Evolutionary conservation across 1,140 invertebrate species (phyloP), one percentile per base, ranked within the genome.

Genomic region (Cataglyphis hispanica): DNA sequence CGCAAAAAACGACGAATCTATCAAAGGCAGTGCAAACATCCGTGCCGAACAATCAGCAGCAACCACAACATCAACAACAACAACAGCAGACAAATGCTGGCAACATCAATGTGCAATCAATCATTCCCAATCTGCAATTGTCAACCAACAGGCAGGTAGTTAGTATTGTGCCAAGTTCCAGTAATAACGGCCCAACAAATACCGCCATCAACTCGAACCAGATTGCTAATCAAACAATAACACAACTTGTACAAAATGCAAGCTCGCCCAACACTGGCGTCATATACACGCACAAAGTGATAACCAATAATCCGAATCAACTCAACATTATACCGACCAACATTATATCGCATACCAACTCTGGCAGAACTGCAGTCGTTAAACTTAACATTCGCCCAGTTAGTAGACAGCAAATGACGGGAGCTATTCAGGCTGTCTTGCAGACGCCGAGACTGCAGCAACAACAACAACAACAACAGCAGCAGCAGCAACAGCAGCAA

Each of bases 281-380:
- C 2, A 95, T 95, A 50, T 95, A 95, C 76, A 94, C 95, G 91
- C 94, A 95, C 91, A 95, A 95, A 69, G 94, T 94, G 0, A 94
- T 94, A 37, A 92, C 95, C 89, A 94, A 92, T 0, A 95, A 93
- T 86, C 91, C 94, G 0, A 94, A 91, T 31, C 94, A 94, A 50
- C 40, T 95, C 16, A 95, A 94, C 63, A 93, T 95, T 37, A 92
- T 95, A 66, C 93, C 94, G 0, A 88, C 94, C 1, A n/a, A n/a
- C n/a, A n/a, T n/a, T n/a, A 93, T 94, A 84, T 92, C 94, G 16
- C 93, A 94, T 22, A 90, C 92, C 0, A 95, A 94, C 69, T 94
- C 94, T 0, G 50, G 92, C 0, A 93, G 94, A 46, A 90, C 94
- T 1, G 92, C 93, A 0, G 93, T 95, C 0, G 93, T 95, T 1